phyloP scores from a whole-genome alignment of 2,888 invertebrate species.

The Cheilosia grossa region DNA sequence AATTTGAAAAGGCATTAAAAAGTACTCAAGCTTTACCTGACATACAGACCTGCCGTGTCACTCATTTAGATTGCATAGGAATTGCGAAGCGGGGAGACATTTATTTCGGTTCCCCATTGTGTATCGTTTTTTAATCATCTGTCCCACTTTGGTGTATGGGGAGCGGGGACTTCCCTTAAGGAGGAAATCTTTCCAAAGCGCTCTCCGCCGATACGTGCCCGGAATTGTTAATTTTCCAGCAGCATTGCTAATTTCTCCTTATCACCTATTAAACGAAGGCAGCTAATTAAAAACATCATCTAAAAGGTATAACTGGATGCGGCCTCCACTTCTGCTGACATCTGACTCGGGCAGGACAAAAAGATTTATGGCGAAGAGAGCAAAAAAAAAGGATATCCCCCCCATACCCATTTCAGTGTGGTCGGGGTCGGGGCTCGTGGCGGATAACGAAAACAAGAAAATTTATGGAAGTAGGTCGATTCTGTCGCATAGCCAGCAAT shows the following conservation, averaged over 20 bases:
- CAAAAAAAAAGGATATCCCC: slow-evolving; percentile 26
- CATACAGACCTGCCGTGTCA: slow-evolving; percentile 34
- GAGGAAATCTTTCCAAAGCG: slow-evolving; percentile 47
- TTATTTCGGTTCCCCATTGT: slow-evolving; percentile 12
- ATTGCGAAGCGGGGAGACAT: slow-evolving; percentile 13
- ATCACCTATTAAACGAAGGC: slow-evolving; percentile 49
- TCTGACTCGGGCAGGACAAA: slow-evolving; percentile 9
- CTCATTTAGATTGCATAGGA: slow-evolving; percentile 53
- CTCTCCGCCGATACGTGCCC: slow-evolving; percentile 49
- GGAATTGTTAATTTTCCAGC: slow-evolving; percentile 45
- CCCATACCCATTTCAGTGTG: not conserved
- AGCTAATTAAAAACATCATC: slow-evolving; percentile 57
- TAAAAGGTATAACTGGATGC: slow-evolving; percentile 2
- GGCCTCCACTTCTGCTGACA: not conserved
- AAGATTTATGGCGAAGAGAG: slow-evolving; percentile 41
- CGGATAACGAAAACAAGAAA: slow-evolving; percentile 34
- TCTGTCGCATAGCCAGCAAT: slow-evolving; percentile 74
- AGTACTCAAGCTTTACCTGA: slow-evolving; percentile 48
- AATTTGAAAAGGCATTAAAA: slow-evolving; percentile 69
- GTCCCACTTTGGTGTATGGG: slow-evolving; percentile 7
- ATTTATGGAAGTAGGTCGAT: slow-evolving; percentile 74
- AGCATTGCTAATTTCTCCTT: slow-evolving; percentile 38
- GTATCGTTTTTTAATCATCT: slow-evolving; percentile 55
- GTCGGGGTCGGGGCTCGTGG: not conserved
- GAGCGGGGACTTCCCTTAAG: slow-evolving; percentile 5